Conservation (phyloP, 2,797 vertebrate species). For the Molossus alvarezi region DNA sequence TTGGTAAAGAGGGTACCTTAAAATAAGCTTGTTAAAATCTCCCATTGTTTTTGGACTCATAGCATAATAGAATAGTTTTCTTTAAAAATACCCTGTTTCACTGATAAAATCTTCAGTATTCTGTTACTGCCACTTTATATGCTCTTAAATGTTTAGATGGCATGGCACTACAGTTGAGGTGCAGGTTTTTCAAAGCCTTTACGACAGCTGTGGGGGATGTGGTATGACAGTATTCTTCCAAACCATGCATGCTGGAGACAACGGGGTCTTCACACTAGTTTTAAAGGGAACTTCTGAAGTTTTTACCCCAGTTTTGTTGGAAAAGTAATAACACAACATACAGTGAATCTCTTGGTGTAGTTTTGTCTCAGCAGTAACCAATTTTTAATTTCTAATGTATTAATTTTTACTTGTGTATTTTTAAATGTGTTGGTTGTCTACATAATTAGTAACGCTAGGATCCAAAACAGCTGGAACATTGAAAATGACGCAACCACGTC, state of each 20-base stretch:
- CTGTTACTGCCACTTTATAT: not conserved
- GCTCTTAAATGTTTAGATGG: slow-evolving; percentile 8
- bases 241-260: not conserved
- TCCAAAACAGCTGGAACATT: slow-evolving; percentile 50
- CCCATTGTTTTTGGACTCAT: slow-evolving; percentile 9
- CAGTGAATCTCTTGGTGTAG: not conserved
- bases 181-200: not conserved
- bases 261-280: not conserved
- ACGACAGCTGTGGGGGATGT: not conserved
- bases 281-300: slow-evolving; percentile 11
- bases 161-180: not conserved
- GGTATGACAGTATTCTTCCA: slow-evolving; percentile 4
- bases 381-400: slow-evolving; percentile 46
- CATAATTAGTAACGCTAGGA: slow-evolving; percentile 22
- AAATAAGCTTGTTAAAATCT: slow-evolving; percentile 52
- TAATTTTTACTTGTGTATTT: slow-evolving; percentile 50
- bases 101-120: slow-evolving; percentile 3
- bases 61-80: slow-evolving; percentile 1
- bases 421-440: slow-evolving; percentile 40
- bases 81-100: slow-evolving; percentile 30
- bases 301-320: not conserved
- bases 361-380: not conserved
- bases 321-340: not conserved
- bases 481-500: slow-evolving; percentile 29
- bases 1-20: not conserved